These are phyloP conservation scores for Lapara coniferarum DNA, from an alignment of 2,888 invertebrate species.

Conservation along the genomic window DNA sequence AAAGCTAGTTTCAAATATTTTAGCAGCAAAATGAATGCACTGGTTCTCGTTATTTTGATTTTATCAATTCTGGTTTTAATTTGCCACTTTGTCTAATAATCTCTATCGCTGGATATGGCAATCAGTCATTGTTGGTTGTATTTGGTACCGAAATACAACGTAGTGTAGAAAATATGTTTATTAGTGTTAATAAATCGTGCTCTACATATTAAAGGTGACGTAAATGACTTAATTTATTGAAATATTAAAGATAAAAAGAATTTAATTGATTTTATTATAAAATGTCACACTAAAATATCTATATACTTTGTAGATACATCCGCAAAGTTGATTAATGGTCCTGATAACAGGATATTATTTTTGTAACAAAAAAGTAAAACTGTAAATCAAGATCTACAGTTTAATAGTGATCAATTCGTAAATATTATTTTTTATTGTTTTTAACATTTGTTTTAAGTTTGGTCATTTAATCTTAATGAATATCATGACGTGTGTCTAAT, in stretches of 20 bases:
- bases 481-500: no score
- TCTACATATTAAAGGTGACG: not conserved
- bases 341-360: no score
- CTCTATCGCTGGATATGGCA: not conserved
- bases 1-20: no score
- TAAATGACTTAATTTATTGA: conserved; percentile 32
- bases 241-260: conserved; percentile 28
- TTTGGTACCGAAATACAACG: conserved; percentile 30
- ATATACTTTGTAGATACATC: not conserved
- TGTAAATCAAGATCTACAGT: no score
- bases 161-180: not conserved
- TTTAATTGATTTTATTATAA: not conserved
- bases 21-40: no score
- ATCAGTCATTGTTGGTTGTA: conserved; percentile 47
- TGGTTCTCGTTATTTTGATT: not conserved
- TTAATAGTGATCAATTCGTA: no score
- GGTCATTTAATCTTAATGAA: no score
- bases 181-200: conserved; percentile 4
- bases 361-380: no score
- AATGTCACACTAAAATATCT: not conserved
- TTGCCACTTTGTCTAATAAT: not conserved
- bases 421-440: no score
- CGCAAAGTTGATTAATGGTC: no score
- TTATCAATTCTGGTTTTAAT: not conserved
- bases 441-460: no score